Percentiles rank a stretch among this genome's conserved stretches.
These are phyloP conservation scores for Helicoverpa armigera DNA, from an alignment of 1,140 invertebrate species.

Conservation along the genomic window DNA sequence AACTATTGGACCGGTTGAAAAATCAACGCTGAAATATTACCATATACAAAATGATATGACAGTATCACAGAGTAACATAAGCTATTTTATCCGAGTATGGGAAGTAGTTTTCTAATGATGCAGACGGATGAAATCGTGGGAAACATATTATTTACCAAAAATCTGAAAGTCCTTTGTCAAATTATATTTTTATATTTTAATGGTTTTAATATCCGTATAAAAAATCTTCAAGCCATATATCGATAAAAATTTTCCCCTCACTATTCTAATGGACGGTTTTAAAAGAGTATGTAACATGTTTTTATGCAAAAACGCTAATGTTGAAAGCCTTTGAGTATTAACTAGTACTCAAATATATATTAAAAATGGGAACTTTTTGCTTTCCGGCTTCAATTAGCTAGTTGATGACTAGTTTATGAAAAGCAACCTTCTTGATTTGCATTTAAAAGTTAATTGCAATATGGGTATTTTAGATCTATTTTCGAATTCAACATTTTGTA, in stretches of 20 bases:
- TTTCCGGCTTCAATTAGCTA: slow-evolving; percentile 21
- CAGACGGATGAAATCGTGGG: no score
- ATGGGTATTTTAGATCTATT: neutral
- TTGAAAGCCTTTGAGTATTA: slow-evolving; percentile 39
- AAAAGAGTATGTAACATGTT: slow-evolving; percentile 40
- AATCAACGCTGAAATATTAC: no score
- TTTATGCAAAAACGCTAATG: slow-evolving; percentile 39
- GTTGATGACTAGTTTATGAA: slow-evolving; percentile 21
- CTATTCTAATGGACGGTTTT: slow-evolving; percentile 35
- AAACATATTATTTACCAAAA: no score
- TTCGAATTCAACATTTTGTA: no score
- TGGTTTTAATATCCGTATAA: no score
- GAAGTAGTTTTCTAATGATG: no score
- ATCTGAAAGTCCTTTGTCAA: no score
- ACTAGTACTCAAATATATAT: slow-evolving; percentile 36
- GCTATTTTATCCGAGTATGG: no score
- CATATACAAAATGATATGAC: no score
- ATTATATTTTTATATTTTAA: no score
- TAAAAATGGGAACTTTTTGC: slow-evolving; percentile 23
- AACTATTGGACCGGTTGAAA: no score
- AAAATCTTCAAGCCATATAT: neutral
- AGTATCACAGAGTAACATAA: no score
- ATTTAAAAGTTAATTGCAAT: neutral
- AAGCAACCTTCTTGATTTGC: neutral
- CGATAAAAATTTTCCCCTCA: neutral